Evolutionary conservation across 2,888 invertebrate genomes (phyloP), one percentile per base, ranked within the genome.

Genomic region (Strigamia crassipes): DNA sequence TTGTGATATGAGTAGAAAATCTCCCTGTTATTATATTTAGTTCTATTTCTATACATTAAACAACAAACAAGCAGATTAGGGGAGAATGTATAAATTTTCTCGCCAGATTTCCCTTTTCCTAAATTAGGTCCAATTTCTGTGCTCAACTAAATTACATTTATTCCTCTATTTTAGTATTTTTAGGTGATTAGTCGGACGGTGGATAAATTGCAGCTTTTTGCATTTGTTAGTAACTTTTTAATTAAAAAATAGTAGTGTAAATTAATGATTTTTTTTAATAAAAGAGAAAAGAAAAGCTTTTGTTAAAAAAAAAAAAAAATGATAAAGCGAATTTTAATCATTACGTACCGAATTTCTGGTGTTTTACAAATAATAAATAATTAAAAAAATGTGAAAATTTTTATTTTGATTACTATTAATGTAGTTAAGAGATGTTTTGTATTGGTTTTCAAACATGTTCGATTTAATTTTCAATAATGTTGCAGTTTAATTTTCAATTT

Each of bases 121-220:
- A 73, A 73, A 73, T 73, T 73, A 73, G 73, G 73, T 73, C 73
- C 73, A 73, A 73, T 73, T 73, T 73, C 73, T 73, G 73, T 73
- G 73, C 73, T 73, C 73, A 73, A 73, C 73, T 73, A 31, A 73
- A 73, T 73, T 73, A 31, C 31, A 73, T n/a, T 73, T 73, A 73
- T 73, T 73, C 73, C 31, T 73, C 73, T 73, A 73, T 73, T 73
- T 73, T 73, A 73, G 73, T 73, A 73, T 73, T 73, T 23, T 73
- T 73, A 73, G 73, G 31, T 73, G 23, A 73, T 73, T 31, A 31
- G 73, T 31, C 73, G 27, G 73, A 73, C 73, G 73, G 73, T 73
- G 73, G 73, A 73, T 73, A 73, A 73, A 73, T 73, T 73, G 73
- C 73, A 73, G 73, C 73, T 73, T 73, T 73, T 73, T 73, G 56